Conservation (phyloP, 2,113 vertebrate genomes). For the Ciconia boyciana region DNA sequence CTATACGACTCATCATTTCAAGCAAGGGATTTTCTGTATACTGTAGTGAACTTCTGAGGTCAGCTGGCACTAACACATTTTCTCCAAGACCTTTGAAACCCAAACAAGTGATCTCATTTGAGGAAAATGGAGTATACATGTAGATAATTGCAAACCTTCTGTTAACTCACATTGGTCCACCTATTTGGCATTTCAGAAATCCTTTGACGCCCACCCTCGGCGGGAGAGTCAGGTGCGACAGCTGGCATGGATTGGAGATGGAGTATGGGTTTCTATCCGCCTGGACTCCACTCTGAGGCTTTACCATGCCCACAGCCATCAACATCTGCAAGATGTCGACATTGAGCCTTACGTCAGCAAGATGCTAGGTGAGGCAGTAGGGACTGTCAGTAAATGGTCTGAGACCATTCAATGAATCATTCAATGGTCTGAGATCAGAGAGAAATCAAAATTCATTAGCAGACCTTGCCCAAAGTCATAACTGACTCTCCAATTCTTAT, state of each 20-base stretch:
- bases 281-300: constrained; percentile 93
- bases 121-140: not conserved
- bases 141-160: not conserved
- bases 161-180: not conserved
- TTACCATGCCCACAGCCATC: constrained; percentile 95
- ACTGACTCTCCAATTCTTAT: not conserved
- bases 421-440: not conserved
- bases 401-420: no score
- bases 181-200: constrained; percentile 76
- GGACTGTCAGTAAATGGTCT: not conserved
- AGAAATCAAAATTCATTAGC: not conserved
- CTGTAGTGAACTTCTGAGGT: not conserved
- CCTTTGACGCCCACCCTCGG: constrained; percentile 95
- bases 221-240: constrained; percentile 97
- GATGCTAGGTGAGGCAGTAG: constrained; percentile 88
- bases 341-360: constrained; percentile 99
- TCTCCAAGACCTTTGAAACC: not conserved
- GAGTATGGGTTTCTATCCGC: constrained; percentile 97
- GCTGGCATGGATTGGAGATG: constrained; percentile 96
- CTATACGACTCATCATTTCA: not conserved
- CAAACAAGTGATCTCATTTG: not conserved
- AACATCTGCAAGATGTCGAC: constrained; percentile 97
- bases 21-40: not conserved
- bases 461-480: not conserved
- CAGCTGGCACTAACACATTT: not conserved